phyloP scores from a whole-genome alignment of 2,113 vertebrate genomes.

The Prionailurus viverrinus region DNA sequence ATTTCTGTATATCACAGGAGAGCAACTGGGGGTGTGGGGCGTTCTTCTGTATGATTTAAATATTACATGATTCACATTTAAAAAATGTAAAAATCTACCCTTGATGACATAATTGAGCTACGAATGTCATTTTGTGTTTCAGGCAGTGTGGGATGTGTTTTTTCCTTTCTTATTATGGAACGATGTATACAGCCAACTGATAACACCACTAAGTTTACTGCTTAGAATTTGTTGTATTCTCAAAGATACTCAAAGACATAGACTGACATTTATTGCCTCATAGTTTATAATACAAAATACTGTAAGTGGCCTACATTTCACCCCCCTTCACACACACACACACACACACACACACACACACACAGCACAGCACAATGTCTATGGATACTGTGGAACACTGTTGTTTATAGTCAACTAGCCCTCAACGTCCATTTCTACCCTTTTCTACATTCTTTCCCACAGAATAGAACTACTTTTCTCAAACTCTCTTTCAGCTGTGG shows the following conservation, averaged over 20 bases:
- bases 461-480: neutral
- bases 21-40: neutral
- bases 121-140: neutral
- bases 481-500: neutral
- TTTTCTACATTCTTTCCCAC: neutral
- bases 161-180: neutral
- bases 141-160: neutral
- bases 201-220: neutral
- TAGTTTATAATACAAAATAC: neutral
- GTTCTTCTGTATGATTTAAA: neutral
- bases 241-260: neutral
- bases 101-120: neutral
- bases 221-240: constrained; percentile 32
- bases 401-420: neutral
- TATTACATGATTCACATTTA: neutral
- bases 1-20: neutral
- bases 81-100: neutral
- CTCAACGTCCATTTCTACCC: neutral
- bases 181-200: constrained; percentile 2
- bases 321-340: fast-evolving
- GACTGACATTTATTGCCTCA: neutral
- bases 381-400: neutral
- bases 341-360: neutral
- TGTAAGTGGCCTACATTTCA: neutral
- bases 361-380: fast-evolving